These are phyloP conservation scores for Drosophila simulans DNA, from an alignment of 1,140 invertebrate species.

Conservation along the genomic window DNA sequence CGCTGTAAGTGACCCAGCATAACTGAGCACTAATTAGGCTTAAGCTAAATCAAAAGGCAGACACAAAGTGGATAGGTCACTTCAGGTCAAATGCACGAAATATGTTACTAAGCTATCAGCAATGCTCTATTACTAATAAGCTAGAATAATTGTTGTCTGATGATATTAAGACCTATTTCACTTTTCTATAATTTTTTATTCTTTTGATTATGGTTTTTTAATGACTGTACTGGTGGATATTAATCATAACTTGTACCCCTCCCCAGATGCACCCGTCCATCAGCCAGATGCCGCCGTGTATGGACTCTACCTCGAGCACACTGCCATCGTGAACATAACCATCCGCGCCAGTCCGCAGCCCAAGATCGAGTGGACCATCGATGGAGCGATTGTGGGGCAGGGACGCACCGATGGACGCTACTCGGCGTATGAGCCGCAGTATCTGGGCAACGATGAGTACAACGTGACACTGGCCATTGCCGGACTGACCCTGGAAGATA, in stretches of 20 bases:
- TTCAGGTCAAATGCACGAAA: no score
- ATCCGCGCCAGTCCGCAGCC: constrained; percentile 89
- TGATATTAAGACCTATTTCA: no score
- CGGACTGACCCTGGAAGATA: constrained; percentile 90
- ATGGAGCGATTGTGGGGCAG: constrained; percentile 86
- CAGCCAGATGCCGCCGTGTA: constrained; percentile 86
- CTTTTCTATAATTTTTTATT: no score
- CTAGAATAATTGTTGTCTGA: no score
- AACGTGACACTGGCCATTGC: constrained; percentile 88
- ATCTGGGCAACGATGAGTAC: constrained; percentile 88
- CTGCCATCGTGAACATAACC: constrained; percentile 88
- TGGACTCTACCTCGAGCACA: constrained; percentile 89
- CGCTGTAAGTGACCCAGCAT: constrained; percentile 61
- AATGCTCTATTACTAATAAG: no score
- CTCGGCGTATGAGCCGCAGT: constrained; percentile 70
- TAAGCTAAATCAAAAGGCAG: no score
- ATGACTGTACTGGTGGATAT: no score
- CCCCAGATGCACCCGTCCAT: constrained; percentile 87
- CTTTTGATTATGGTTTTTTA: no score
- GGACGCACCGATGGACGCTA: constrained; percentile 83
- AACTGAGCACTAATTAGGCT: neutral
- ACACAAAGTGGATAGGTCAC: no score
- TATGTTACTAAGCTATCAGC: no score
- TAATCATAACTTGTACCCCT: no score
- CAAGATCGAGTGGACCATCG: constrained; percentile 88